Base-by-base conservation (phyloP, 2,797 vertebrate genomes). In the Mareca strepera region DNA sequence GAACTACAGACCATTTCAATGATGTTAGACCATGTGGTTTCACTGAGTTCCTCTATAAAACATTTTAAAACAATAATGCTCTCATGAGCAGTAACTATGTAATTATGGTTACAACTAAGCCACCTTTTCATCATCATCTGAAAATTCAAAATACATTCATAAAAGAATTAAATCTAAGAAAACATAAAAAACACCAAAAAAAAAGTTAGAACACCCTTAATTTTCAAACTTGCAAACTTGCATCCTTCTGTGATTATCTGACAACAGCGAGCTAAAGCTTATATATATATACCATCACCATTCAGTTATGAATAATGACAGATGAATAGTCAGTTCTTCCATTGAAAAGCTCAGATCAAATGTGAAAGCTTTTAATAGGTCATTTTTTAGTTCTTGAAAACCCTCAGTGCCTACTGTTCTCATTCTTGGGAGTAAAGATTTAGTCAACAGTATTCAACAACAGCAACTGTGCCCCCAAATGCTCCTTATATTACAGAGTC, bases 41-140 rank as follows among this genome's bases (percentile, higher is more conserved):
- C 20, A 58, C 39, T 41, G 35, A 44, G 12, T 41, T 86, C 28
- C 37, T 66, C 20, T 69, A 12, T 6, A 81, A 81, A 60, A 25
- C 18, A 66, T 66, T 66, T 86, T 18, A 20, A 70, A 79, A 70
- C 9, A 26, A 16, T 58, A 22, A 22, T 41, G 25, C 25, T 44
- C 28, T 72, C 70, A 50, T 22, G 77, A 78, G 5, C 3, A 25
- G 48, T 25, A 25, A 50, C 48, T 14, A 50, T 25, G 48, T 50
- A 50, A 25, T 50, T 37, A 7, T 39, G 18, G 18, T 18, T 62
- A 58, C 6, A 86, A 13, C 16, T 13, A 43, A 0, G 0, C 2
- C 5, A 39, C 2, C 5, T 55, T 84, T 84, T 59, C 66, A 17
- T 43, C 50, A 50, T 50, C 5, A n/a, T 66, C 37, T 62, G 41